Conservation (phyloP, 1,140 invertebrate genomes). For the Lethocerus indicus region DNA sequence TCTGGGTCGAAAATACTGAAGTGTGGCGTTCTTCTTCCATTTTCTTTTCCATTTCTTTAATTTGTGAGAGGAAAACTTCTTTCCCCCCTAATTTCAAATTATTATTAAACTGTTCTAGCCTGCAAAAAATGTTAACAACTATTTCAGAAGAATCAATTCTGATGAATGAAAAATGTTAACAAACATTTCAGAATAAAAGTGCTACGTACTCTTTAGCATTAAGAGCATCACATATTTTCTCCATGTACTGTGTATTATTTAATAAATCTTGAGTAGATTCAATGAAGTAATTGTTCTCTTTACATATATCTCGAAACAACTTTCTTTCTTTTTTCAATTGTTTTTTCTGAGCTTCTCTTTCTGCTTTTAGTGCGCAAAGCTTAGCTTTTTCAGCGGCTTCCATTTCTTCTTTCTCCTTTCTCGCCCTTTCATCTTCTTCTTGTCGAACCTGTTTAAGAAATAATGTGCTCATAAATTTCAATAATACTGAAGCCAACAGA, state of each 20-base stretch:
- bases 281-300: constrained; percentile 76
- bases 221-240: constrained; percentile 74
- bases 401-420: constrained; percentile 60
- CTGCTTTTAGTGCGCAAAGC: constrained; percentile 66
- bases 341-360: constrained; percentile 69
- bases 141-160: too few relatives aligned
- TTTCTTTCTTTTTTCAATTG: constrained; percentile 75
- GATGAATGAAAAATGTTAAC: too few relatives aligned
- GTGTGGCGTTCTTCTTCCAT: constrained; percentile 55
- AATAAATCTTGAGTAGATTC: constrained; percentile 53
- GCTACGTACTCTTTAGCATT: constrained; percentile 22
- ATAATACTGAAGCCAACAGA: too few relatives aligned
- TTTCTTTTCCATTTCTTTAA: constrained; percentile 43
- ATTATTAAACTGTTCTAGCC: constrained; percentile 60
- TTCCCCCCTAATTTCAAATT: constrained; percentile 43
- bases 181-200: too few relatives aligned
- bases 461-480: too few relatives aligned
- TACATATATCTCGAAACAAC: constrained; percentile 63
- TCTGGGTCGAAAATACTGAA: constrained; percentile 25
- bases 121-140: too few relatives aligned
- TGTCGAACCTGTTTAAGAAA: too few relatives aligned
- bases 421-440: constrained; percentile 25
- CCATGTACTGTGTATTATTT: constrained; percentile 70
- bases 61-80: constrained; percentile 32
- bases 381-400: constrained; percentile 64